phyloP scores from a whole-genome alignment of 2,888 invertebrate species.

The Molorchus minor region DNA sequence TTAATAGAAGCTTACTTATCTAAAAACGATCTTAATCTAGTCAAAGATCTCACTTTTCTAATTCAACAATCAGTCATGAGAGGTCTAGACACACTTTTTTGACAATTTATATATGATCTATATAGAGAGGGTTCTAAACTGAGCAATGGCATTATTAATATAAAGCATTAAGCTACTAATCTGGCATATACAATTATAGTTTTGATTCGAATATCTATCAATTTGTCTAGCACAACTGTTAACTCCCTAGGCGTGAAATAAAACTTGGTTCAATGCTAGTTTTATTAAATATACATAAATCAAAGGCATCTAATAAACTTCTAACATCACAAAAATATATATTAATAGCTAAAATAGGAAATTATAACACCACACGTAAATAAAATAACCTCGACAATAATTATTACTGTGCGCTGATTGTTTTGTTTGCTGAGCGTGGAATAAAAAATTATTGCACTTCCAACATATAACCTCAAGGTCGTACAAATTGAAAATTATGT shows the following conservation, averaged over 20 bases:
- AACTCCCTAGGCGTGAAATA: conserved; percentile 16
- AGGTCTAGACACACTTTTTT: no score
- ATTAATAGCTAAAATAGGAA: conserved; percentile 2
- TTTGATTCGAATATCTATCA: no score
- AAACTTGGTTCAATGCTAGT: conserved; percentile 25
- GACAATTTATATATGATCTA: no score
- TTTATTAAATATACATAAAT: conserved; percentile 23
- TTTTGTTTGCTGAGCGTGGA: conserved; percentile 1
- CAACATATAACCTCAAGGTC: neutral
- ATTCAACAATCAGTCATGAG: no score
- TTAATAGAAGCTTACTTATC: no score
- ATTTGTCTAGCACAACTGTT: conserved; percentile 2
- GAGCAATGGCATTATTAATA: no score
- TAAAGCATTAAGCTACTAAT: no score
- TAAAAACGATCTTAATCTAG: no score
- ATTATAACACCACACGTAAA: conserved; percentile 2
- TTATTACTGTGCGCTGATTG: conserved; percentile 9
- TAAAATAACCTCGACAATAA: conserved; percentile 16
- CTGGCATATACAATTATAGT: no score
- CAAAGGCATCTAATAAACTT: conserved; percentile 14
- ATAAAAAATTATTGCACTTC: conserved; percentile 1
- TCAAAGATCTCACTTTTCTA: no score
- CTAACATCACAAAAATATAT: conserved; percentile 2
- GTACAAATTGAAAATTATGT: neutral
- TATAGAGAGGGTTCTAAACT: no score